Base-by-base conservation (phyloP, 1,140 invertebrate genomes). In the Orius laevigatus region DNA sequence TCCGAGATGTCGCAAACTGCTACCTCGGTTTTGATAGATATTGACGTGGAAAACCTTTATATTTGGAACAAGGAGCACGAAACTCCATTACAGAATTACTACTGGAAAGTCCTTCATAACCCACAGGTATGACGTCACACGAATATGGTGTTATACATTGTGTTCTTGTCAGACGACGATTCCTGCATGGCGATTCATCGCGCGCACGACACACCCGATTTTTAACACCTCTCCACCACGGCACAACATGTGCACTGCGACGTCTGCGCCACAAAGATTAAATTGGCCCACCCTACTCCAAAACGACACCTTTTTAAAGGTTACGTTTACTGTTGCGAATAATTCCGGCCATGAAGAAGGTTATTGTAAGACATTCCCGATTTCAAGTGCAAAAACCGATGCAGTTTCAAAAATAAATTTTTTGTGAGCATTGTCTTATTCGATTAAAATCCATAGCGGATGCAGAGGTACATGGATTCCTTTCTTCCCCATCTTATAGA, bases 161-260 rank as follows among this genome's bases (percentile, higher is more conserved):
- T 12, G 3, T 38, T 38, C 10, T n/a, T n/a, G n/a, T n/a, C n/a
- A n/a, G n/a, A 31, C 4, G 46, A 52, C 33, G 25, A 52, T 18
- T 34, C 46, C 11, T 52, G 50, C 15, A 55, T 58, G 10, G 56
- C n/a, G 40, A n/a, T 36, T 56, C 10, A 49, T 58, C 5, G 36
- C 47, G 1, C n/a, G n/a, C n/a, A 50, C 53, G 18, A 58, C 56
- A 47, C 55, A 58, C 44, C 56, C 56, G 3, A 51, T 49, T 33
- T 32, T 56, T n/a, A n/a, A n/a, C 11, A 34, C 39, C 33, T 54
- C 10, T 31, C 20, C 5, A 35, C 52, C 54, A 4, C 42, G 46
- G 25, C 12, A 19, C n/a, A n/a, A n/a, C 2, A 31, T 52, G 6
- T 55, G 54, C 35, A 19, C 36, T 10, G n/a, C n/a, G 52, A 56